Evolutionary conservation across 2,113 vertebrate genomes (phyloP), one percentile per base, ranked within the genome.

Genomic region (Puntigrus tetrazona): DNA sequence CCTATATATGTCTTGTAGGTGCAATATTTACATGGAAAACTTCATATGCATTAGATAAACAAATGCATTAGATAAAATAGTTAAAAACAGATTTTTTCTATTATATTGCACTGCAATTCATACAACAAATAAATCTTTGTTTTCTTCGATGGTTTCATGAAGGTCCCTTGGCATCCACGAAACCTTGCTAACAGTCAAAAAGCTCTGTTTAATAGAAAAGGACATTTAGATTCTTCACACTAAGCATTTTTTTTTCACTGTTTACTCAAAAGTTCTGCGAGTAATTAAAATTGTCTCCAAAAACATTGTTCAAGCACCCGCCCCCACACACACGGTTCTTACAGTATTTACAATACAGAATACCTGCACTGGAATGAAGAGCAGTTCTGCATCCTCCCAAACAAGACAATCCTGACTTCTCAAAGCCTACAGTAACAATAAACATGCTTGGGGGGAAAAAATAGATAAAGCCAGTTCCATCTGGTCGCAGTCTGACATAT

Each of bases 351-450:
- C n/a, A n/a, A n/a, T 5, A 18, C 14, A 45, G 13, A 27, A 43
- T n/a, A 18, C 57, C 36, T 4, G 8, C 77, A 20, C 29, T 43
- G 20, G n/a, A 63, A 61, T 20, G 36, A 79, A 29, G 13, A 0
- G 0, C n/a, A 75, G 31, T 4, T 18, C 41, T 50, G 14, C 18
- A 34, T 50, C 43, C 52, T 11, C 18, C 31, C 9, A 34, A 52
- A 76, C 18, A 55, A 34, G 4, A 77, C 27, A 55, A 27, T 18
- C 22, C 22, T 3, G 22, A 20, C 25, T 29, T 57, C 14, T 45
- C 57, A 79, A 63, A 79, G 77, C n/a, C 22, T 78, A 10, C 75
- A 29, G 25, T 20, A 41, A 79, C 77, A 79, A 79, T 78, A 78
- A 78, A 61, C 52, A 78, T 2, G 3, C 31, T 27, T 75, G 25